These are phyloP conservation scores for Mola mola DNA, from an alignment of 2,113 vertebrate genomes.

Conservation along the genomic window DNA sequence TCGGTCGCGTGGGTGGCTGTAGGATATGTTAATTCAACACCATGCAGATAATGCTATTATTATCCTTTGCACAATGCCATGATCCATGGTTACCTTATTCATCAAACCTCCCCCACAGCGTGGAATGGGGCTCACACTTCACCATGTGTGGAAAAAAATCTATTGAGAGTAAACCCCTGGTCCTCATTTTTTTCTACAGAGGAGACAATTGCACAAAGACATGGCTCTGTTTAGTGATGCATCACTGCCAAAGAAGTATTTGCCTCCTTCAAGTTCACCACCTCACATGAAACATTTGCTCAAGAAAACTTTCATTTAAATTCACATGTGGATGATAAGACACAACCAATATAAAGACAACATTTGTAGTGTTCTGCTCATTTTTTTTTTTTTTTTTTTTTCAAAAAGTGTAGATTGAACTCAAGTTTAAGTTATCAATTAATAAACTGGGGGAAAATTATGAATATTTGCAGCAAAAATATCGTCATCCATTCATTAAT, in stretches of 20 bases:
- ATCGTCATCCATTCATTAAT: not conserved
- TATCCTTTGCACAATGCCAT: conserved; percentile 58
- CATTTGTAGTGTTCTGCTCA: not conserved
- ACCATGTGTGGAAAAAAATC: conserved; percentile 41
- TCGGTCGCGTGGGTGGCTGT: conserved; percentile 70
- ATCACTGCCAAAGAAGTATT: conserved; percentile 71
- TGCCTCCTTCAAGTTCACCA: conserved; percentile 71
- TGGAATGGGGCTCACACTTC: conserved; percentile 49
- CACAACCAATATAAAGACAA: not conserved
- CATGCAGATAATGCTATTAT: conserved; percentile 74
- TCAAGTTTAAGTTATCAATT: too few species aligned
- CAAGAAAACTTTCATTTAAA: conserved; percentile 24
- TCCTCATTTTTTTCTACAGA: conserved; percentile 41
- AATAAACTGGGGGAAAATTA: not conserved
- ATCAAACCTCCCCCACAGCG: conserved; percentile 64
- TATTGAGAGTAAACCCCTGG: conserved; percentile 55
- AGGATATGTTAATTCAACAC: conserved; percentile 69
- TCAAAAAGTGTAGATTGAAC: not conserved
- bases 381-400: not conserved
- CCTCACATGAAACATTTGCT: conserved; percentile 71
- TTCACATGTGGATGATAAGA: not conserved
- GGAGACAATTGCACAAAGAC: conserved; percentile 71
- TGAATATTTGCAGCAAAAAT: not conserved
- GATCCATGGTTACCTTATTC: conserved; percentile 71
- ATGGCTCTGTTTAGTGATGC: conserved; percentile 65